These are phyloP conservation scores for Panthera tigris DNA, from an alignment of 2,113 vertebrate genomes.

Conservation along the genomic window DNA sequence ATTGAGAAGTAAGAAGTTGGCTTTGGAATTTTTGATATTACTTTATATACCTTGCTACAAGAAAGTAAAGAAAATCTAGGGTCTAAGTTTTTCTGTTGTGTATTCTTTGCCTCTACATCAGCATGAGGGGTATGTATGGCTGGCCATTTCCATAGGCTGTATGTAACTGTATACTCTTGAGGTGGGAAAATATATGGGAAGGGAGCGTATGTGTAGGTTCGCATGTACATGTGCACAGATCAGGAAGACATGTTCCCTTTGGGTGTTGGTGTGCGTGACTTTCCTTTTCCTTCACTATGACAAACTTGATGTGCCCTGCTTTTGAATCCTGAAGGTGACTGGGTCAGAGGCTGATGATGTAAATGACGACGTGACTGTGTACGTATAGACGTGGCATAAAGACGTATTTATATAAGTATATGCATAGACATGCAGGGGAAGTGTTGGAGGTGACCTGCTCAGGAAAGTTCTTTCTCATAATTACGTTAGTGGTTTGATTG, in stretches of 20 bases:
- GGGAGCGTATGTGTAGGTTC: neutral
- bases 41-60: neutral
- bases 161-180: neutral
- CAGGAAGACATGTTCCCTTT: neutral
- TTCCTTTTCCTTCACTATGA: neutral
- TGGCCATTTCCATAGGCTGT: constrained; percentile 21
- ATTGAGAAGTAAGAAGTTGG: neutral
- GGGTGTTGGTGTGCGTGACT: neutral
- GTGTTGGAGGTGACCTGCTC: neutral
- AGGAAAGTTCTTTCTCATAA: constrained; percentile 6
- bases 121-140: neutral
- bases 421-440: neutral
- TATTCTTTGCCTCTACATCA: neutral
- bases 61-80: neutral
- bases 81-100: neutral
- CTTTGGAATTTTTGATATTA: neutral
- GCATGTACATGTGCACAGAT: neutral
- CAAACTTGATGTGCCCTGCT: neutral
- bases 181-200: neutral
- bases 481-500: neutral
- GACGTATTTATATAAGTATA: neutral
- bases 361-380: neutral
- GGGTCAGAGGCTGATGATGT: neutral
- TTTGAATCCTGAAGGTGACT: constrained; percentile 18
- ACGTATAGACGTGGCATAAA: neutral